Percentiles rank a stretch among this genome's conserved stretches.
Conservation (phyloP, 2,113 vertebrate species). For the Sisor rabdophorus region DNA sequence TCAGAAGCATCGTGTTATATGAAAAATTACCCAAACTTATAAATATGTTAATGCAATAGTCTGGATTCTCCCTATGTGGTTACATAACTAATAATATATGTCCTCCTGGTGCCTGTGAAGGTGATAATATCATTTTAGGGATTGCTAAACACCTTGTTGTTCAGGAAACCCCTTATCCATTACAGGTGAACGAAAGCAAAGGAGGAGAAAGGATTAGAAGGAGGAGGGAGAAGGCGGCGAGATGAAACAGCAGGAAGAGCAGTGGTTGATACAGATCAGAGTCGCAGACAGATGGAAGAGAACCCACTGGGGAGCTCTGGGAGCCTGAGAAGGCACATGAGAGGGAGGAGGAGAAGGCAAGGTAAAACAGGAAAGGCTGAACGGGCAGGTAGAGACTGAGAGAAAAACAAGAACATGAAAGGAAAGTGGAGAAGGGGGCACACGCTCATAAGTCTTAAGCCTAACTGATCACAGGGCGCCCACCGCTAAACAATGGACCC, state of each 20-base stretch:
- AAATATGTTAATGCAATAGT: neutral
- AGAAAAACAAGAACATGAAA: conserved; percentile 47
- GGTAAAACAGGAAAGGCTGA: conserved; percentile 27
- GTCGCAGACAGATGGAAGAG: conserved; percentile 29
- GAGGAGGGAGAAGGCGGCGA: conserved; percentile 22
- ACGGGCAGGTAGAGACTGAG: conserved; percentile 32
- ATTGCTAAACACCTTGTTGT: conserved; percentile 6
- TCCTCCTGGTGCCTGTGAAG: neutral
- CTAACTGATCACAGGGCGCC: conserved; percentile 50
- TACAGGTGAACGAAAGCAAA: conserved; percentile 20
- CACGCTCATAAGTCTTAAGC: conserved; percentile 38
- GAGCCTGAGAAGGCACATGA: conserved; percentile 36
- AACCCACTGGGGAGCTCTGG: conserved; percentile 21
- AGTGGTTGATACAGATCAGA: conserved; percentile 40
- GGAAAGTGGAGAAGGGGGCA: conserved; percentile 47
- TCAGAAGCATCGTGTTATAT: no score
- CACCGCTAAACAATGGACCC: conserved; percentile 45
- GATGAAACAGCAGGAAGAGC: conserved; percentile 42
- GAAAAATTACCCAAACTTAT: no score
- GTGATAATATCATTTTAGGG: neutral
- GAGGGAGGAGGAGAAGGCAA: conserved; percentile 28
- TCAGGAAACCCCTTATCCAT: neutral
- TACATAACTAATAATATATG: conserved; percentile 2
- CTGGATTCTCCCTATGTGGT: neutral
- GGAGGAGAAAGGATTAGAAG: conserved; percentile 3